Evolutionary conservation across 2,113 vertebrate genomes (phyloP).

Genomic region (Oostethus manadensis): DNA sequence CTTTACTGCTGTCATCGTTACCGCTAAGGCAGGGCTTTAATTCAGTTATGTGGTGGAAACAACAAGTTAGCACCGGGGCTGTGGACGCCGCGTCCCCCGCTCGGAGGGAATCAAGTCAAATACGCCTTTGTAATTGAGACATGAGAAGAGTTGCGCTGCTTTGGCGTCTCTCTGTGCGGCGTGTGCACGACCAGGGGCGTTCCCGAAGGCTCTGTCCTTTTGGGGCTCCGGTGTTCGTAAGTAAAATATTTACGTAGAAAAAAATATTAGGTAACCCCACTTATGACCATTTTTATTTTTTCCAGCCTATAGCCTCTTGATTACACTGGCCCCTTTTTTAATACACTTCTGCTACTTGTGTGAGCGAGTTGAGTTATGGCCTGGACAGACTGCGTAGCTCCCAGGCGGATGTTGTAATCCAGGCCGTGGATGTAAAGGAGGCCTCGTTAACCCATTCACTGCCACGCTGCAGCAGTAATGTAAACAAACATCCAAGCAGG

Average conservation of each 20-base stretch:
- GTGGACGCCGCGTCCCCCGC: background rate
- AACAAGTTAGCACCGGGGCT: conserved; percentile 23
- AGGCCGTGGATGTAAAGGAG: conserved; percentile 65
- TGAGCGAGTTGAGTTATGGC: conserved; percentile 26
- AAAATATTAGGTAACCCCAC: background rate
- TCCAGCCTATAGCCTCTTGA: too few relatives aligned
- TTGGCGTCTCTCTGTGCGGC: conserved; percentile 50
- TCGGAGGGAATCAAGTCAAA: conserved; percentile 9
- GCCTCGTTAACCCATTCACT: conserved; percentile 70
- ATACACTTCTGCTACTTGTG: background rate
- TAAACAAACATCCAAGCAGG: conserved; percentile 70
- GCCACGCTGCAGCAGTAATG: conserved; percentile 60
- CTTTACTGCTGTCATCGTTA: too few relatives aligned
- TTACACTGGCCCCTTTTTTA: conserved; percentile 1
- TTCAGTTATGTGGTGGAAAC: conserved; percentile 3
- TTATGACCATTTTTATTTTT: background rate
- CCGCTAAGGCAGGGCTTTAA: conserved; percentile 22
- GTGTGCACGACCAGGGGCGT: conserved; percentile 71
- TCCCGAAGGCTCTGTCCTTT: conserved; percentile 61
- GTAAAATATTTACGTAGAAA: conserved; percentile 20
- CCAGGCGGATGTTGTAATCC: conserved; percentile 52
- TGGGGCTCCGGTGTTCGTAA: conserved; percentile 50
- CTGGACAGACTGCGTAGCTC: conserved; percentile 45
- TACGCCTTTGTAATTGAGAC: conserved; percentile 47
- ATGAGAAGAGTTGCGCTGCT: conserved; percentile 62